Percentiles rank a stretch among this genome's conserved stretches.
Evolutionary conservation across 2,113 vertebrate species (phyloP).

Genomic region (Malurus melanocephalus): DNA sequence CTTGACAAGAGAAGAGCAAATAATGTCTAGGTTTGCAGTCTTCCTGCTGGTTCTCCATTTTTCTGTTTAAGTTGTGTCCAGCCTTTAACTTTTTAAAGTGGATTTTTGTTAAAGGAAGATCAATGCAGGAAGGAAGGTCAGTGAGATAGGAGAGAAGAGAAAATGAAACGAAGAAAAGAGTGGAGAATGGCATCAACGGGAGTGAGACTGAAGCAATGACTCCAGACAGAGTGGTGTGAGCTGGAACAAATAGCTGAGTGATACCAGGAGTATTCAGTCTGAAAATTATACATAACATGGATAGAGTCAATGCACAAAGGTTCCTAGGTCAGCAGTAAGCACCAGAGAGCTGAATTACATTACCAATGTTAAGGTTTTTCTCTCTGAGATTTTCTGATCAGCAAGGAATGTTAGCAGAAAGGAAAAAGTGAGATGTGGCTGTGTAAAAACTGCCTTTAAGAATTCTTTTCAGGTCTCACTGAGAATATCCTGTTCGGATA

Average conservation of each 20-base stretch:
- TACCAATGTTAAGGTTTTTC: not conserved
- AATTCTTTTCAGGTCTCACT: not conserved
- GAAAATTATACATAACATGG: not conserved
- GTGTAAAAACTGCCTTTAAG: not conserved
- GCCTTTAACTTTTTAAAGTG: not conserved
- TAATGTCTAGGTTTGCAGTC: not conserved
- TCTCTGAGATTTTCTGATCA: not conserved
- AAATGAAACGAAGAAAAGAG: not conserved
- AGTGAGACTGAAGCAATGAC: not conserved
- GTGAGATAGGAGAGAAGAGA: not conserved
- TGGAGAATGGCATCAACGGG: not conserved
- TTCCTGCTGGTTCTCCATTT: not conserved
- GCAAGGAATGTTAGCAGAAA: not conserved
- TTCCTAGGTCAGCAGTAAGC: not conserved
- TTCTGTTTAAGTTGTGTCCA: not conserved
- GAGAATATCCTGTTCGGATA: accelerated
- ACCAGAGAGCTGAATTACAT: not conserved
- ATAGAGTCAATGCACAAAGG: not conserved
- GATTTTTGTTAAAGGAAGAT: slow-evolving; percentile 7
- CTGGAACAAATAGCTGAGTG: not conserved
- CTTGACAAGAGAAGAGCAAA: not conserved
- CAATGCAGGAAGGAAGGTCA: not conserved
- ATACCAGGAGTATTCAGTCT: not conserved
- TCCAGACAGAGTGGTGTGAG: not conserved
- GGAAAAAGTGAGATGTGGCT: not conserved